Evolutionary conservation across 2,888 invertebrate genomes (phyloP), one percentile per base, ranked within the genome.

Genomic region (Apotomis turbidana): DNA sequence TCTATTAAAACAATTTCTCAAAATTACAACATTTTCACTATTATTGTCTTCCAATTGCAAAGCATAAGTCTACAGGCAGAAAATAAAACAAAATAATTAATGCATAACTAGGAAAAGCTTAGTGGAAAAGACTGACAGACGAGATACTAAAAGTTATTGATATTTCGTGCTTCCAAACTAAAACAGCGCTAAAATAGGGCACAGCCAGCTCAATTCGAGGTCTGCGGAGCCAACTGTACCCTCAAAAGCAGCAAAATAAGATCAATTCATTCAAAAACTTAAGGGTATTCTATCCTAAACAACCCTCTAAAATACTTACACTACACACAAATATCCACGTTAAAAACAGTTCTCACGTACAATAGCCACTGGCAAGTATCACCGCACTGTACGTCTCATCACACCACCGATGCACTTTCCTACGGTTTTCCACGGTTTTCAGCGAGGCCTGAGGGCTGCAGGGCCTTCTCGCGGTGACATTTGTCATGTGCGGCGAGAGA

Each of bases 381-480:
- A 81, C 81, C 78, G 82, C 84, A 83, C 87, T 79, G 79, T 80
- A 77, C 68, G 78, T 80, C 83, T 78, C 78, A 81, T 77, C 84
- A 78, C 79, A 70, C 44, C 58, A 60, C 72, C 67, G 75, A 79
- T 81, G 82, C 81, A 83, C 83, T 83, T 81, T 81, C 78, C 77
- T 76, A 81, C 76, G 73, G 77, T 78, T 85, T 87, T 86, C 81
- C 85, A 83, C 85, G 78, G 83, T 83, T 91, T 91, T 90, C 89
- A 90, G 90, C 84, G 84, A 84, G 83, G 85, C 86, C 89, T 88
- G 91, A 88, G 88, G 88, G 87, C 88, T 89, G 86, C 87, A 83
- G 89, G 87, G 81, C 87, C 84, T 86, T 87, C 84, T 83, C 87
- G 82, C 90, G 86, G 80, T 92, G 93, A 91, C 93, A 91, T 85